These are phyloP conservation scores for Macrotrachela quadricornifera DNA, from an alignment of 1,140 invertebrate species.

Conservation along the genomic window DNA sequence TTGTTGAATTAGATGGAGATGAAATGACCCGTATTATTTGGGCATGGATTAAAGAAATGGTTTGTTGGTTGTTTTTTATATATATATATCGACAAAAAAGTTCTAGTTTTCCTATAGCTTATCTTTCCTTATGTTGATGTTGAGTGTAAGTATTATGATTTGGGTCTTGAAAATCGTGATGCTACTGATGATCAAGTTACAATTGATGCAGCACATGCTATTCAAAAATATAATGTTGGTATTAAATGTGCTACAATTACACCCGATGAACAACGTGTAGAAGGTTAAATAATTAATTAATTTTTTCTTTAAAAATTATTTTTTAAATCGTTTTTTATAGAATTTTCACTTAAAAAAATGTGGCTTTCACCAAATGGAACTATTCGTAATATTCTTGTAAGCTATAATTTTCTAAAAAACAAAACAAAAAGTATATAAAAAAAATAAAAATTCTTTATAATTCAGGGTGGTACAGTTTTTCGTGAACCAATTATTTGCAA, in stretches of 20 bases:
- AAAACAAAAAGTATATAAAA: too few species aligned
- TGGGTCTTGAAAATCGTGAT: conserved; percentile 84
- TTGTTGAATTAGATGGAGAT: conserved; percentile 88
- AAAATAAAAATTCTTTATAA: conserved; percentile 20
- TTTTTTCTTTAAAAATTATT: too few species aligned
- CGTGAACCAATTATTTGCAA: conserved; percentile 93
- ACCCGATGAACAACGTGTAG: conserved; percentile 71
- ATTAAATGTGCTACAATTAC: conserved; percentile 99
- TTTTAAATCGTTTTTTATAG: conserved; percentile 32
- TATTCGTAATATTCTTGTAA: conserved; percentile 72
- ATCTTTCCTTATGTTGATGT: conserved; percentile 89
- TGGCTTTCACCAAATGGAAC: conserved; percentile 98
- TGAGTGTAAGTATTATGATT: conserved; percentile 76
- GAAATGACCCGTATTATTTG: conserved; percentile 99
- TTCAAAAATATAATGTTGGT: conserved; percentile 90
- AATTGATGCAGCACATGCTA: conserved; percentile 81
- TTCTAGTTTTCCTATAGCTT: conserved; percentile 26
- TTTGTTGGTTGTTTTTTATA: too few species aligned
- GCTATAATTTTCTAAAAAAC: not conserved
- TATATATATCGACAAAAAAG: too few species aligned
- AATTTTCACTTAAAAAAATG: conserved; percentile 97
- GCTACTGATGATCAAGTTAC: conserved; percentile 84
- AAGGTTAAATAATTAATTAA: conserved; percentile 37
- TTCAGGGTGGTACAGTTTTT: conserved; percentile 54
- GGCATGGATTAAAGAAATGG: conserved; percentile 71